Base-by-base conservation (phyloP, 1,140 invertebrate genomes). In the Aphelenchoides fujianensis region DNA sequence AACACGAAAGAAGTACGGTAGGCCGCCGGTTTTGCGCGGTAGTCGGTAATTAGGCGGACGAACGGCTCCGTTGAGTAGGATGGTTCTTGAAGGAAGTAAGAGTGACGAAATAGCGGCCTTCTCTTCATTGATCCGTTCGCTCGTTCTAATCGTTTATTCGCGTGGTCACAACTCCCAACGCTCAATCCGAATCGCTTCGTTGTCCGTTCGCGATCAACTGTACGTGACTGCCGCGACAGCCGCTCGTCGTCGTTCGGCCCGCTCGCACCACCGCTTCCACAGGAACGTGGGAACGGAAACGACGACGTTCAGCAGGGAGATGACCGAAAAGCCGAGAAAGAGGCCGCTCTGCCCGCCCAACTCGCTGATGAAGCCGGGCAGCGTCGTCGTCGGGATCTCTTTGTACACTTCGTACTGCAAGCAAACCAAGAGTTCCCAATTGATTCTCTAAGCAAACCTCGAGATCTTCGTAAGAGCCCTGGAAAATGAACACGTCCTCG, bases 301-400 rank as follows among this genome's bases (percentile, higher is more conserved):
- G 34, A 68, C 27, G 31, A 64, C 16, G 2, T 68, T n/a, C 19
- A 68, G 9, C n/a, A 68, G 28, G 9, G 68, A 61, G 16, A 70
- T 70, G 31, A 70, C 37, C 16, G 68, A 70, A 41, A 69, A 70
- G 31, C 70, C 68, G 27, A 70, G 68, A 30, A 70, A 70, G 9
- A 70, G 9, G 2, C 69, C 69, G 1, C 64, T 71, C 31, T 72
- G 69, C 0, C 69, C 68, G 27, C 68, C 68, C 64, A 70, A 2
- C 9, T 70, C n/a, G 1, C 64, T 71, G 31, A 70, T 48, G 31
- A 70, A 70, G 9, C 68, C 68, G 1, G 68, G 69, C 1, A 72
- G 1, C 7, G 68, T 70, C 31, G 68, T 70, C 28, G 68, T 73
- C n/a, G 19, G 9, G 16, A 70, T 30, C 68, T 70, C 68, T 35